These are phyloP conservation scores for Amorpha juglandis DNA, from an alignment of 2,888 invertebrate species.

Conservation along the genomic window DNA sequence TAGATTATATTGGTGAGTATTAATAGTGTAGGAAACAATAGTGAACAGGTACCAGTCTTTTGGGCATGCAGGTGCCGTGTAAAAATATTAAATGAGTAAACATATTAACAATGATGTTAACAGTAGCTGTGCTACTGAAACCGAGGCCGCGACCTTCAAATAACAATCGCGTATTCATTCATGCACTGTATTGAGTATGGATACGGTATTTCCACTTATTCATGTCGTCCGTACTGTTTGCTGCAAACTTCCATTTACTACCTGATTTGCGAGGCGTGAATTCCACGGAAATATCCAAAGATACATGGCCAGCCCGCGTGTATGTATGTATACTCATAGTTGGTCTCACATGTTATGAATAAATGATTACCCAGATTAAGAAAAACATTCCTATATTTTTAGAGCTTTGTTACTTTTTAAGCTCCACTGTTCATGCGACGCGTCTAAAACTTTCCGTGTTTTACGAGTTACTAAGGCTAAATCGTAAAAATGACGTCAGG, in stretches of 20 bases:
- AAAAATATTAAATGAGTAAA: too few relatives aligned
- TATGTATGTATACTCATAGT: background rate
- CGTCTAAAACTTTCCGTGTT: too few relatives aligned
- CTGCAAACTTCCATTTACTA: background rate
- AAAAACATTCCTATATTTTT: background rate
- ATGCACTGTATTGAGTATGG: background rate
- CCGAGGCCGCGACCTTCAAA: conserved; percentile 18
- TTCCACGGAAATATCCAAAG: background rate
- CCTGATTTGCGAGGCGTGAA: background rate
- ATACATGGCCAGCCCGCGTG: background rate
- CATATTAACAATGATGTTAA: conserved; percentile 3
- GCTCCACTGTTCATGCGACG: too few relatives aligned
- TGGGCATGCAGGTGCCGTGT: too few relatives aligned
- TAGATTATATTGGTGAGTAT: too few relatives aligned
- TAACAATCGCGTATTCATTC: conserved; percentile 22
- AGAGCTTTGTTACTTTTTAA: too few relatives aligned
- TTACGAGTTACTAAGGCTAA: too few relatives aligned
- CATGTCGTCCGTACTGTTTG: background rate
- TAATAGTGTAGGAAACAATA: too few relatives aligned
- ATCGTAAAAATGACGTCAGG: too few relatives aligned
- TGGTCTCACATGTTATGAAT: background rate
- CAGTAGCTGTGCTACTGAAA: background rate
- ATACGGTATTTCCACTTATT: conserved; percentile 3
- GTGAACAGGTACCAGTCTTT: too few relatives aligned
- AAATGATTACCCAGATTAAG: background rate